Conservation (phyloP, 2,888 invertebrate species). For the Thecophora atra region DNA sequence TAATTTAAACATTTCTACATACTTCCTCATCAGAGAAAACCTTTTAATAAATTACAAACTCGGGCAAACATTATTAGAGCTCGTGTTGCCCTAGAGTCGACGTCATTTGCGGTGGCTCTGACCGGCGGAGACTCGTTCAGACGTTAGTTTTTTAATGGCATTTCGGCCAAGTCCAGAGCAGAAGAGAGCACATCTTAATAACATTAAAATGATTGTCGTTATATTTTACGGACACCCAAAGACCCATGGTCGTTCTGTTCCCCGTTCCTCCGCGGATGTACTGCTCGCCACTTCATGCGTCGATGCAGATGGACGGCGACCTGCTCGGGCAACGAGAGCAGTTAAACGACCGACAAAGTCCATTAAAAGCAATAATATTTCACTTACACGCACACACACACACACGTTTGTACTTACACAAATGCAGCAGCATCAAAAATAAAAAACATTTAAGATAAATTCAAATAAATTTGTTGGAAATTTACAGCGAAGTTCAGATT, state of each 20-base stretch:
- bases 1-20: no score
- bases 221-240: constrained; percentile 9
- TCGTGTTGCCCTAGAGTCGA: background rate
- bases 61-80: constrained; percentile 1
- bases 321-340: background rate
- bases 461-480: constrained; percentile 16
- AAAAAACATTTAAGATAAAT: constrained; percentile 4
- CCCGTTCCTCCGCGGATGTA: background rate
- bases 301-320: background rate
- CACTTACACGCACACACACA: background rate
- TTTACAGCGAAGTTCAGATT: background rate
- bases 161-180: background rate
- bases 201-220: constrained; percentile 20
- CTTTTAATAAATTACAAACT: constrained; percentile 25
- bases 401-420: background rate
- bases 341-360: background rate
- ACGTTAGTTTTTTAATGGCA: constrained; percentile 28
- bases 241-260: background rate
- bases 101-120: no score
- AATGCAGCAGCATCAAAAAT: no score
- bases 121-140: no score
- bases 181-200: constrained; percentile 5
- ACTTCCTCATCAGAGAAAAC: background rate
- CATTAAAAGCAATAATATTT: constrained; percentile 25
- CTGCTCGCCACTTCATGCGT: background rate